Conservation (phyloP, 2,888 invertebrate species). For the Cheilosia scutellata region DNA sequence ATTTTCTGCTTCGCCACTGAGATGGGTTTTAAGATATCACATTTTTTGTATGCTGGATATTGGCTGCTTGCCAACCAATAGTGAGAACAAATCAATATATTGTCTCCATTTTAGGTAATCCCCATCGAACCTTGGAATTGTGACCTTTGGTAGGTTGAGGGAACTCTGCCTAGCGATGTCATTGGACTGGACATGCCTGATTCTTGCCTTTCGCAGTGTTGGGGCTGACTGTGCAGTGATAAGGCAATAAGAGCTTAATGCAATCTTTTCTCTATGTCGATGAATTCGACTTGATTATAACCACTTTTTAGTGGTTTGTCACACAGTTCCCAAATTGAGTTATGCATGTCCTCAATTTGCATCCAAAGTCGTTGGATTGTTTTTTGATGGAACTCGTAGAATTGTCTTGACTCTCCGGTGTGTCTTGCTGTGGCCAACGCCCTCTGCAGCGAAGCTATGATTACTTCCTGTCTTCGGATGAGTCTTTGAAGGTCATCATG, state of each 20-base stretch:
- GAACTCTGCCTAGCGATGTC: not conserved
- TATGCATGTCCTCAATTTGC: slow-evolving; percentile 8
- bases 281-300: slow-evolving; percentile 3
- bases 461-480: slow-evolving; percentile 3
- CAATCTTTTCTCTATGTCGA: slow-evolving; percentile 10
- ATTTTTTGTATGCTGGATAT: slow-evolving; percentile 46
- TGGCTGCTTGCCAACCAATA: slow-evolving; percentile 20
- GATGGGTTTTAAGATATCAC: slow-evolving; percentile 56
- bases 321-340: not conserved
- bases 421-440: no score
- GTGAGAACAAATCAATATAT: slow-evolving; percentile 45
- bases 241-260: slow-evolving; percentile 2
- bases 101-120: slow-evolving; percentile 40
- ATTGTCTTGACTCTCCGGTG: no score
- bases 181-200: not conserved
- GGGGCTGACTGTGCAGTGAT: not conserved
- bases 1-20: slow-evolving; percentile 44
- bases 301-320: slow-evolving; percentile 3
- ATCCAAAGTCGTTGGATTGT: not conserved
- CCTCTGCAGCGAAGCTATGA: not conserved
- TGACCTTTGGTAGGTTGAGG: slow-evolving; percentile 32
- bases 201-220: not conserved
- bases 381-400: not conserved
- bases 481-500: not conserved
- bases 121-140: slow-evolving; percentile 52